Conservation (phyloP, 2,797 vertebrate species). For the Halcyon chelicuti region DNA sequence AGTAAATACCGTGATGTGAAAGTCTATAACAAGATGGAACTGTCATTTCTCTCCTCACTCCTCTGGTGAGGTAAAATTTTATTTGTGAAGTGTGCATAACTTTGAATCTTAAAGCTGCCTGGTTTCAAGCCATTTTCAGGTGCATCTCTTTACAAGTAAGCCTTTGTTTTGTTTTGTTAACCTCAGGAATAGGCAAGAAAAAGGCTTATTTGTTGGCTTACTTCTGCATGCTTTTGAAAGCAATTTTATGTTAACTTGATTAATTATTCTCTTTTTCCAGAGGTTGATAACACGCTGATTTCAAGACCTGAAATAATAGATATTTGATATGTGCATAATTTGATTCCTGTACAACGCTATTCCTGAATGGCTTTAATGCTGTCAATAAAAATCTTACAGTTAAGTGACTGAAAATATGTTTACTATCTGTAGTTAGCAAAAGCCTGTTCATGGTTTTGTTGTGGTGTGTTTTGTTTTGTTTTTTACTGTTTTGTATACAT, state of each 20-base stretch:
- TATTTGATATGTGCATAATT: not conserved
- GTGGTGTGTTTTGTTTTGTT: too few species aligned
- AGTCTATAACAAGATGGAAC: not conserved
- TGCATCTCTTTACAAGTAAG: not conserved
- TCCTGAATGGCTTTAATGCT: not conserved
- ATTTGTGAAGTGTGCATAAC: conserved; percentile 17
- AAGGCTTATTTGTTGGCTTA: not conserved
- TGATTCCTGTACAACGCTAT: not conserved
- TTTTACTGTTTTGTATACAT: not conserved
- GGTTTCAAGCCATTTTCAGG: conserved; percentile 1
- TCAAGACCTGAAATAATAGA: not conserved
- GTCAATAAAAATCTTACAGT: not conserved
- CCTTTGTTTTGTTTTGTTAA: not conserved
- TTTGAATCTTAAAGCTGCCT: conserved; percentile 19
- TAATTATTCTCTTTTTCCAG: conserved; percentile 2
- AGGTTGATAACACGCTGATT: not conserved
- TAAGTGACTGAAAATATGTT: not conserved
- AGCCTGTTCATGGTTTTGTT: not conserved
- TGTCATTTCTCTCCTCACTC: conserved; percentile 1
- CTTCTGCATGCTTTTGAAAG: not conserved
- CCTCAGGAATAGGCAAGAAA: not conserved
- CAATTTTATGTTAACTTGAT: not conserved
- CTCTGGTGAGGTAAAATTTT: conserved; percentile 23
- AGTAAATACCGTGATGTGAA: conserved; percentile 40
- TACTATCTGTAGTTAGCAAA: not conserved